phyloP scores from a whole-genome alignment of 1,140 invertebrate species.

The Saxidomus purpurata region DNA sequence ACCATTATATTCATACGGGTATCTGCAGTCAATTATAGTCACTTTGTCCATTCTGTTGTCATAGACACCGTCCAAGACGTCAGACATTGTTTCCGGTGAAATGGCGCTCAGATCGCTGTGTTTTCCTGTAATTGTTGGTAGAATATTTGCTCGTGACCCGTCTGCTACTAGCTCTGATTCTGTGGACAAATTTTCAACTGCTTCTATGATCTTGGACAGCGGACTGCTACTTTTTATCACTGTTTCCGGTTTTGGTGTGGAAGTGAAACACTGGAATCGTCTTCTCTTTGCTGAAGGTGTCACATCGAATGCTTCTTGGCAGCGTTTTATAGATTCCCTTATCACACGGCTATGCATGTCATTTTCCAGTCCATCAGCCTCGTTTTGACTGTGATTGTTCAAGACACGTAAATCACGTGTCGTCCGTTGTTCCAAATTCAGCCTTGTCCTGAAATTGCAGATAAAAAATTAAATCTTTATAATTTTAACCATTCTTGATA shows the following conservation, averaged over 20 bases:
- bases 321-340: not conserved
- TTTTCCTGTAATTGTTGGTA: constrained; percentile 48
- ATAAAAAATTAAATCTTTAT: too few relatives aligned
- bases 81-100: constrained; percentile 65
- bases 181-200: constrained; percentile 15
- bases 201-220: constrained; percentile 9
- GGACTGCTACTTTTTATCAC: not conserved
- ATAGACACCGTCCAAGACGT: constrained; percentile 73
- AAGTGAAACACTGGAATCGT: not conserved
- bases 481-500: not conserved
- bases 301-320: not conserved
- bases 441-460: not conserved
- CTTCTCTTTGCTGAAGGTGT: not conserved
- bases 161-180: constrained; percentile 19
- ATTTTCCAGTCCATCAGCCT: too few relatives aligned
- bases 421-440: not conserved
- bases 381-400: too few relatives aligned
- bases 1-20: constrained; percentile 98
- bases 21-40: constrained; percentile 89
- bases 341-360: too few relatives aligned
- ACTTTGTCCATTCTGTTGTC: constrained; percentile 70
- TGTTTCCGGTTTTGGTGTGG: not conserved
- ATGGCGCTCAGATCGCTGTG: constrained; percentile 43
- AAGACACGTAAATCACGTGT: not conserved
- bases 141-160: constrained; percentile 3